Evolutionary conservation across 2,113 vertebrate genomes (phyloP).

Genomic region (Ceyx melanurus): DNA sequence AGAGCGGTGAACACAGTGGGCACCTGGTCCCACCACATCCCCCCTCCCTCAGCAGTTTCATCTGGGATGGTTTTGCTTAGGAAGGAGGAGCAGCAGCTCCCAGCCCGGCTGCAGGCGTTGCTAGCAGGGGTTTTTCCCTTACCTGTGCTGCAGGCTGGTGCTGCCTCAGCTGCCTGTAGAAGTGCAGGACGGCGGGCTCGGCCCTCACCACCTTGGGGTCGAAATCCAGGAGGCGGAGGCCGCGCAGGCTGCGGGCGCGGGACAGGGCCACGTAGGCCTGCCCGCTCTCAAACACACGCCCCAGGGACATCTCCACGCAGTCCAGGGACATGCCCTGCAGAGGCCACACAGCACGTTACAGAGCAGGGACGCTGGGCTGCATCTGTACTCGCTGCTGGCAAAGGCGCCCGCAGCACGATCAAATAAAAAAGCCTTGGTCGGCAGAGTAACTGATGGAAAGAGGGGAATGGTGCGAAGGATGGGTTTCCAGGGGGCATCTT

Average conservation of each 20-base stretch:
- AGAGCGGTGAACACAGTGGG: neutral
- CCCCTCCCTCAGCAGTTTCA: neutral
- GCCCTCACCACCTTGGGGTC: constrained; percentile 87
- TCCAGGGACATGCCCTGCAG: constrained; percentile 90
- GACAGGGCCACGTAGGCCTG: constrained; percentile 97
- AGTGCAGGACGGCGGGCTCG: constrained; percentile 84
- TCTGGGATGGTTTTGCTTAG: neutral
- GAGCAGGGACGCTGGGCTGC: neutral
- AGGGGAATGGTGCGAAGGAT: neutral
- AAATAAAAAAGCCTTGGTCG: neutral
- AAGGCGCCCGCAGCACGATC: neutral
- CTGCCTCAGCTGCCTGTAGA: constrained; percentile 82
- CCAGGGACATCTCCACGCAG: constrained; percentile 91
- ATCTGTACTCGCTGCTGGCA: neutral
- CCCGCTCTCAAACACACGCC: constrained; percentile 92
- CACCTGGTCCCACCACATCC: neutral
- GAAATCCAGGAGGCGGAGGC: constrained; percentile 94
- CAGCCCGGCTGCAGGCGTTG: neutral
- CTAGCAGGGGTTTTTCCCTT: neutral
- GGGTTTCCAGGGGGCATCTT: neutral
- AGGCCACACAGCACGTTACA: neutral
- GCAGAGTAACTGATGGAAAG: neutral
- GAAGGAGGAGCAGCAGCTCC: neutral
- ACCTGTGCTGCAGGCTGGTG: constrained; percentile 40
- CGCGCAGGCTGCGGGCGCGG: constrained; percentile 86